Evolutionary conservation across 1,140 invertebrate species (phyloP).

Genomic region (Drosophila quadrilineata): DNA sequence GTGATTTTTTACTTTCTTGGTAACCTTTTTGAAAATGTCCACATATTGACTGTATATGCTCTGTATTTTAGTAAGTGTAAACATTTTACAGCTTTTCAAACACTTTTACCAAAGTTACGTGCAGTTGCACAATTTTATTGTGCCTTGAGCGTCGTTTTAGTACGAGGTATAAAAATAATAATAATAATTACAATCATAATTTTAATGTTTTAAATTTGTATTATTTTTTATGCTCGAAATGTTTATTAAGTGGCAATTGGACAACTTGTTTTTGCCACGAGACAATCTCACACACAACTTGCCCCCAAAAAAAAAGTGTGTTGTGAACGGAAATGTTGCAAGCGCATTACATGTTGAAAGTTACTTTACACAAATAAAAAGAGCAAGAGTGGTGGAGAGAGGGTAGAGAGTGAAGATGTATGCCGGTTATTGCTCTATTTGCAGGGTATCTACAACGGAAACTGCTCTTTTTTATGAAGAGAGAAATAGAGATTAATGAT

Average conservation of each 20-base stretch:
- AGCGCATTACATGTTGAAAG: background rate
- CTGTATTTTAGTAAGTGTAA: no score
- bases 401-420: background rate
- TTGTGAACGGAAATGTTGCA: constrained; percentile 8
- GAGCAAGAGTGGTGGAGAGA: background rate
- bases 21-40: no score
- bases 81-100: no score
- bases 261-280: constrained; percentile 38
- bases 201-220: constrained; percentile 19
- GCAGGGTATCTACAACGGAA: background rate
- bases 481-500: background rate
- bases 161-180: no score
- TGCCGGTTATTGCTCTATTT: background rate
- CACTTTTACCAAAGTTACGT: no score
- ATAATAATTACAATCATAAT: constrained; percentile 55
- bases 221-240: constrained; percentile 44
- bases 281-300: background rate
- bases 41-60: no score
- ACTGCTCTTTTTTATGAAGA: constrained; percentile 6
- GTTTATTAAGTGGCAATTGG: constrained; percentile 67
- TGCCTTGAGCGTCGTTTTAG: no score
- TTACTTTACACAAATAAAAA: constrained; percentile 12
- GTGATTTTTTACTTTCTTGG: no score
- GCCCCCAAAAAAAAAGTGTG: background rate
- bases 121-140: no score